Percentiles rank a stretch among this genome's conserved stretches.
phyloP scores from a whole-genome alignment of 2,113 vertebrate species.

The Hiodon alosoides region DNA sequence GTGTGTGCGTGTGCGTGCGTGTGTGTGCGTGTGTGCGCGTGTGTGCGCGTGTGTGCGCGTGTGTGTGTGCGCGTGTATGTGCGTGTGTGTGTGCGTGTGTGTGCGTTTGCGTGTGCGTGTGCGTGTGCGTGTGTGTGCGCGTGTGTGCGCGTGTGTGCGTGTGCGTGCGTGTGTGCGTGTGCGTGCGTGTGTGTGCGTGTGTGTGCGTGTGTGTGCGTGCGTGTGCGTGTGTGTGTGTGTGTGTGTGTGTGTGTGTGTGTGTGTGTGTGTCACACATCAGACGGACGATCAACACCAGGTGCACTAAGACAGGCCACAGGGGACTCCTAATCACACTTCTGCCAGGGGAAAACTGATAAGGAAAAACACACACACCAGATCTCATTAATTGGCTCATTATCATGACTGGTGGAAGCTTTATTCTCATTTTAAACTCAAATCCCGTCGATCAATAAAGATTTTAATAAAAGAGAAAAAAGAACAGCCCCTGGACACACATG shows the following conservation, averaged over 20 bases:
- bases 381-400: constrained; percentile 44
- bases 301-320: constrained; percentile 10
- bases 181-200: no score
- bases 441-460: constrained; percentile 30
- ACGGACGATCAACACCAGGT: constrained; percentile 14
- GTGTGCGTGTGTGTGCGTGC: no score
- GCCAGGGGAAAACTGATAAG: constrained; percentile 23
- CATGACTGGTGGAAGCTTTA: constrained; percentile 10
- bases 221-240: no score
- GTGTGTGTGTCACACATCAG: constrained; percentile 27
- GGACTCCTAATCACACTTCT: constrained; percentile 20
- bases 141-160: no score
- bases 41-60: constrained; percentile 17
- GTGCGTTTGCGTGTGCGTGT: constrained; percentile 9
- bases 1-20: no score
- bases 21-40: constrained; percentile 9
- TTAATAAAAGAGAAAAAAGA: constrained; percentile 22
- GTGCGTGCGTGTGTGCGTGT: no score
- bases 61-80: background rate
- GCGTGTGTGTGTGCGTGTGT: constrained; percentile 21
- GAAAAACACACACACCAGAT: constrained; percentile 23
- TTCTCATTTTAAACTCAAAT: background rate
- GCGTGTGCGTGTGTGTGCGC: background rate
- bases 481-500: no score
- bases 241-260: background rate